These are phyloP conservation scores for Chascanopsetta lugubris DNA, from an alignment of 2,113 vertebrate species.

Conservation along the genomic window DNA sequence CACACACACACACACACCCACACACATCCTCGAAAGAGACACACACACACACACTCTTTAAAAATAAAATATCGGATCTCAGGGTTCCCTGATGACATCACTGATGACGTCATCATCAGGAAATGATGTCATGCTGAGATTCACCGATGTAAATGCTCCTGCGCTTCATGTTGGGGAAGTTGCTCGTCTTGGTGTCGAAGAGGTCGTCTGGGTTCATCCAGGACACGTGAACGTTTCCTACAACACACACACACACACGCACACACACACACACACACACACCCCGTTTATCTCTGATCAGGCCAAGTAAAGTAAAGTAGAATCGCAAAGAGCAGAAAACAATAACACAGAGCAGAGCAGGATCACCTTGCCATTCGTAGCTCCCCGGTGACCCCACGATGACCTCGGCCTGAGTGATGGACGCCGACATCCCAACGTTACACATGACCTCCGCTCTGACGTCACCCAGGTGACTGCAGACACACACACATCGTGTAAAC, in stretches of 20 bases:
- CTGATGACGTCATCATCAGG: too few species aligned
- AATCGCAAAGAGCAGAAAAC: not conserved
- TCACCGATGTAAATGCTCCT: constrained; percentile 68
- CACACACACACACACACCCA: constrained; percentile 9
- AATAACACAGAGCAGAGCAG: not conserved
- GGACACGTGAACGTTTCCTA: constrained; percentile 67
- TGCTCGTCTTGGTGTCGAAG: constrained; percentile 27
- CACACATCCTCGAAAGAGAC: not conserved
- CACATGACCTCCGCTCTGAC: constrained; percentile 86
- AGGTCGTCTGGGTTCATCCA: constrained; percentile 58
- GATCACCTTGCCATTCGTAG: constrained; percentile 93
- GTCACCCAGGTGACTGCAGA: constrained; percentile 78
- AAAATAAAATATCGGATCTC: not conserved
- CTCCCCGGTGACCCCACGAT: constrained; percentile 89
- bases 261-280: not conserved
- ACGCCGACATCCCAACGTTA: constrained; percentile 87
- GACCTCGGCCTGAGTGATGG: constrained; percentile 81
- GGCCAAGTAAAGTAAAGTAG: not conserved
- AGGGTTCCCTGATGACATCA: too few species aligned
- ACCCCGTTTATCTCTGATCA: not conserved
- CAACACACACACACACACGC: not conserved
- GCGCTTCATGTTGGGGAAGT: constrained; percentile 39
- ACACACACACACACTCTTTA: not conserved
- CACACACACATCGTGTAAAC: constrained; percentile 10
- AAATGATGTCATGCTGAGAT: constrained; percentile 7